Conservation (phyloP, 2,797 vertebrate species). For the Corythornis leucogaster region DNA sequence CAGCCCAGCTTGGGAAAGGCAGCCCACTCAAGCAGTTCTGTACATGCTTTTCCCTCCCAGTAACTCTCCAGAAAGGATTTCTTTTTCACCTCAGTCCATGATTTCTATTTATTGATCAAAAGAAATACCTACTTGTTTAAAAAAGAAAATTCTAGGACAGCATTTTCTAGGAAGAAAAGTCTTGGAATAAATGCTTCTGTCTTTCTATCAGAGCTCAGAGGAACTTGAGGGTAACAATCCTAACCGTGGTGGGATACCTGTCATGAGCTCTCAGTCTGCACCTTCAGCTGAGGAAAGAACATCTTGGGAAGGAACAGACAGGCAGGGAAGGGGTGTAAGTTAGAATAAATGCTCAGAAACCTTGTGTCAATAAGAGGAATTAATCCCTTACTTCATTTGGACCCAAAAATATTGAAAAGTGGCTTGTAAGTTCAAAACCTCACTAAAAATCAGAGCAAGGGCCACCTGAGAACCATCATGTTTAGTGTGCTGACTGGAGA, state of each 20-base stretch:
- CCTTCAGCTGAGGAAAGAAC: neutral
- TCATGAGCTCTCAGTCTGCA: neutral
- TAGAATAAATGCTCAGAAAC: neutral
- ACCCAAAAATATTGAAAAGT: neutral
- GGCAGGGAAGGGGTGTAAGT: neutral
- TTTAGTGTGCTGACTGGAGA: neutral
- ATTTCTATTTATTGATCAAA: neutral
- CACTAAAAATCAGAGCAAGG: neutral
- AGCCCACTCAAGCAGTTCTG: neutral
- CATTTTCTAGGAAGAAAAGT: neutral
- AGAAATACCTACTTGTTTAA: neutral
- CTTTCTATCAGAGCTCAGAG: neutral
- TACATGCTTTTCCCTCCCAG: neutral
- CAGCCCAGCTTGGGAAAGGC: neutral
- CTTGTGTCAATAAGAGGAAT: neutral
- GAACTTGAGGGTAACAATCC: neutral
- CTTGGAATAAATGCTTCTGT: neutral
- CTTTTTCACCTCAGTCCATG: neutral
- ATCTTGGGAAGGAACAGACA: neutral
- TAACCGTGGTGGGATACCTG: fast-evolving
- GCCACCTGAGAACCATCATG: fast-evolving
- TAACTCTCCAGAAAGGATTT: neutral
- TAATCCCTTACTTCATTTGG: neutral
- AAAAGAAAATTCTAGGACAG: neutral
- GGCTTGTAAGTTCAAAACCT: neutral